These are phyloP conservation scores for Prorops nasuta DNA, from an alignment of 1,140 invertebrate genomes.

Conservation along the genomic window DNA sequence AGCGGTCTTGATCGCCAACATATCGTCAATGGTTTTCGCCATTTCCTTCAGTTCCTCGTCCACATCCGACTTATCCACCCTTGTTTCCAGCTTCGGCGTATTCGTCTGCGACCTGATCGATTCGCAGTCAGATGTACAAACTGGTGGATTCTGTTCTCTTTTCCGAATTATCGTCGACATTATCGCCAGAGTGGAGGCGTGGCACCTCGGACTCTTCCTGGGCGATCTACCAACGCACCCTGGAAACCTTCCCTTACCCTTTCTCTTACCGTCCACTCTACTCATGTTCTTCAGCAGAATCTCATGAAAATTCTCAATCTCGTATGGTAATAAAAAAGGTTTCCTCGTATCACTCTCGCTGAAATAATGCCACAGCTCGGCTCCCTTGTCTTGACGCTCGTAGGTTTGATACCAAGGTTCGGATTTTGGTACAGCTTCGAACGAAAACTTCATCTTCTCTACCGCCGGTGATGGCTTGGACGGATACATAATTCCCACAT, in stretches of 20 bases:
- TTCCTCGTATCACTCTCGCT: conserved; percentile 53
- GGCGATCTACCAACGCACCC: conserved; percentile 60
- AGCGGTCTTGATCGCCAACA: conserved; percentile 30
- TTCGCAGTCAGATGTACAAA: conserved; percentile 32
- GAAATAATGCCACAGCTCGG: conserved; percentile 58
- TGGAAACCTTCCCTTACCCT: conserved; percentile 34
- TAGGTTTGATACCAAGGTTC: conserved; percentile 80
- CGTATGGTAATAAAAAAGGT: conserved; percentile 73
- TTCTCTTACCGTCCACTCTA: conserved; percentile 32
- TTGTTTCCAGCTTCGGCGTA: conserved; percentile 12
- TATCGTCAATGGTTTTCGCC: conserved; percentile 44
- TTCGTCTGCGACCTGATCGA: conserved; percentile 8
- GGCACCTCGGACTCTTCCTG: conserved; percentile 80
- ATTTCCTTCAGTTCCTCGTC: conserved; percentile 45
- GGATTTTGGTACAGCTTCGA: conserved; percentile 68
- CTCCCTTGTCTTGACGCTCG: conserved; percentile 69
- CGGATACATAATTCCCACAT: conserved; percentile 39
- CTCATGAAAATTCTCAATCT: conserved; percentile 62
- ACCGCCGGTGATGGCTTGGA: conserved; percentile 61
- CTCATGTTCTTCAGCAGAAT: conserved; percentile 28
- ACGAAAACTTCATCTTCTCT: conserved; percentile 70
- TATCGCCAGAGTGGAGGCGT: conserved; percentile 80
- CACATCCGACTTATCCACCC: conserved; percentile 25
- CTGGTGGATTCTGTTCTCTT: conserved; percentile 38
- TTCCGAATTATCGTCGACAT: conserved; percentile 57